Evolutionary conservation across 2,113 vertebrate genomes (phyloP), one percentile per base, ranked within the genome.

Genomic region (Neopipo cinnamomea): DNA sequence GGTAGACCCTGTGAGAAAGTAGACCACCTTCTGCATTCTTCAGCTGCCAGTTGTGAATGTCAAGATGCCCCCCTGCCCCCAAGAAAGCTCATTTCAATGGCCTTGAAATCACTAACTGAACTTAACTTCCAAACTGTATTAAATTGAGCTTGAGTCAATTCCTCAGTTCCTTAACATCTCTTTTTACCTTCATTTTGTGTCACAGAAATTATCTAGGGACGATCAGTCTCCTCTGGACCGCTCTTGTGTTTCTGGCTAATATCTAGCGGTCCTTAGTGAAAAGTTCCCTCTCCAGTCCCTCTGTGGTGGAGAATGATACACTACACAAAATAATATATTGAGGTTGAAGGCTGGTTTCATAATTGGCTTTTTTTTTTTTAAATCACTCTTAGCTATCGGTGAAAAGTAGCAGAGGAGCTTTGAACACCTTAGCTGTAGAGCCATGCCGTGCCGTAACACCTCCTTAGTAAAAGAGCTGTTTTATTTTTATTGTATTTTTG

Each of bases 401-500:
- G 61, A 85, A 59, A 78, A 85, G 25, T 21, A 85, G 56, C 50
- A 19, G 31, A 44, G 41, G 52, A 86, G 20, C 65, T 93, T 66
- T 85, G 88, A 81, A 72, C 65, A 92, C 53, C 76, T 92, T 41
- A 63, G 59, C 72, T 79, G 14, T 44, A 74, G 73, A 88, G 39
- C 53, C 74, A 20, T 52, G 61, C 35, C 2, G 2, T 61, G 93
- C 47, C 56, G 65, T 55, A 92, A 74, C 55, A 81, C 53, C 16
- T 85, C 27, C 79, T 78, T 31, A 46, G 31, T 53, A 72, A 88
- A 80, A 78, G 21, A 75, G 23, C n/a, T 62, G 80, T 80, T 76
- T 81, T 72, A 55, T 80, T 95, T 93, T 71, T 17, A 67, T 72
- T 89, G n/a, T 72, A 25, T 91, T 92, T 96, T 94, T 53, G 91